Base-by-base conservation (phyloP, 2,113 vertebrate species). In the Nerophis lumbriciformis region DNA sequence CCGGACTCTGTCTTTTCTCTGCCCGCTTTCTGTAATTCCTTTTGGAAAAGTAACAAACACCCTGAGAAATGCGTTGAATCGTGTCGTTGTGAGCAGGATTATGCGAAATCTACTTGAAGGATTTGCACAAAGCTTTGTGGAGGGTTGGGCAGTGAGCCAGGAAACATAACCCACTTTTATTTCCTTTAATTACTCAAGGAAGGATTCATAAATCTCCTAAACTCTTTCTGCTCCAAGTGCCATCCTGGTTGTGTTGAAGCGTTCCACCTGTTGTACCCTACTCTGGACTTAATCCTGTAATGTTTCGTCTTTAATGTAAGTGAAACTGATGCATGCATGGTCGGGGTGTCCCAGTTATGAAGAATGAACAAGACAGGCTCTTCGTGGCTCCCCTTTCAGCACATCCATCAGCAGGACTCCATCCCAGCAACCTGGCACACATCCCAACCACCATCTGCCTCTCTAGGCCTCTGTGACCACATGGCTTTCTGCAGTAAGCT, bases 361-460 rank as follows among this genome's bases (percentile, higher is more conserved):
- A 12, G 12, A 57, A 42, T 52, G 65, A 69, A 53, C 62, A 66
- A 68, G 53, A 57, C 65, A 53, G 39, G 10, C 19, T 48, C 68
- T 65, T 44, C 63, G 50, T 81, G 80, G 83, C 68, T 83, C 61
- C 77, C 76, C 66, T 81, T 56, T 83, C 74, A 72, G 70, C 50
- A 53, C 58, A 71, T 80, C 66, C 60, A 62, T 58, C 71, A 73
- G 76, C 71, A 63, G 11, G 66, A 61, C 38, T 82, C 72, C 79
- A 79, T 84, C 79, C 62, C 14, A 78, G 77, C 48, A 54, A 56
- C 61, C 69, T 59, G 68, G 73, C 61, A 57, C 56, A 48, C 45
- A 59, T 71, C 66, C 59, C 63, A 61, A 69, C 68, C 69, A 13
- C 73, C 75, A 59, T 82, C 61, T 61, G 66, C 63, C 53, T 66